Base-by-base conservation (phyloP, 2,113 vertebrate species). In the Xiphophorus hellerii region DNA sequence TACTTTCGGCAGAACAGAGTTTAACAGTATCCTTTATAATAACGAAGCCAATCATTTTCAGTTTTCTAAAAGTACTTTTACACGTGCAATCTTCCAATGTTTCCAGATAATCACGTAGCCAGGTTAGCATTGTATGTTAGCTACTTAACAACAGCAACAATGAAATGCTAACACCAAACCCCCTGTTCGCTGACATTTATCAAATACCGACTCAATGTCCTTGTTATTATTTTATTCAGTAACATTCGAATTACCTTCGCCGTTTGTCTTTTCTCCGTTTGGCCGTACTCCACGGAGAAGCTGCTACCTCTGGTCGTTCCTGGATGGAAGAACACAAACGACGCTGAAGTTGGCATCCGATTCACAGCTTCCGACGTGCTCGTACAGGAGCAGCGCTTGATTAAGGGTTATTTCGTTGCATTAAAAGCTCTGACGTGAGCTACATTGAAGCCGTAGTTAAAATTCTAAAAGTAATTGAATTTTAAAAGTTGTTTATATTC, bases 191-290 rank as follows among this genome's bases (percentile, higher is more conserved):
- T 20, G 25, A 42, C 15, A 29, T 48, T 48, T 42, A 48, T 17
- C 27, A 37, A 31, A 22, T 8, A 0, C 0, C 9, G 0, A 17
- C 0, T 64, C 0, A 11, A 3, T 28, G 11, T 2, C 9, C 1
- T 22, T 61, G 15, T 30, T 28, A 8, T 13, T 20, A 12, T 33
- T 7, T 25, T n/a, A 0, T 65, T 2, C 33, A 17, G 2, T n/a
- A 0, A 17, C 11, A 10, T n/a, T 58, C 7, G 15, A 28, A 4
- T 61, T 42, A 80, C 84, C 76, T 73, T 69, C 37, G 12, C 37
- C 0, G 22, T 65, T 9, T 29, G 28, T 69, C 68, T 63, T 44
- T 51, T 54, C 4, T 44, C 22, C 5, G 28, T 66, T 72, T 10
- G 15, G n/a, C 1, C 28, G 1, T n/a, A 13, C 2, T n/a, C 68